A percentile compares a stretch with the other conserved stretches of the same genome.
These are phyloP conservation scores for Oedothorax gibbosus DNA, from an alignment of 1,140 invertebrate species.

Conservation along the genomic window DNA sequence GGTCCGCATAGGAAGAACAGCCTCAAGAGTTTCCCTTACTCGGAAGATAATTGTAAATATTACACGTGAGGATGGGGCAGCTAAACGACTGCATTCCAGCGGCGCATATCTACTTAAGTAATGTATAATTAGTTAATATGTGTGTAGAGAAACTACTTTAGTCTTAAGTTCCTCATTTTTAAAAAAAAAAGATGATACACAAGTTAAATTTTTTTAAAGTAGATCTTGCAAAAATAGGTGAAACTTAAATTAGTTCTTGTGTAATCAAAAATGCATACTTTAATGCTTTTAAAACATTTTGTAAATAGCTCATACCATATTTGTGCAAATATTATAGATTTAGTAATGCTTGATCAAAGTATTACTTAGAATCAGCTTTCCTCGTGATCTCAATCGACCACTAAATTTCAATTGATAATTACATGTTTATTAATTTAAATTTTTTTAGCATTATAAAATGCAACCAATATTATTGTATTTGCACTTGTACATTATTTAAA, in stretches of 20 bases:
- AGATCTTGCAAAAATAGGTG: too few species aligned
- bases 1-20: constrained; percentile 23
- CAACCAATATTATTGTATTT: too few species aligned
- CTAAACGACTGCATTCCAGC: too few species aligned
- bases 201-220: too few species aligned
- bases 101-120: too few species aligned
- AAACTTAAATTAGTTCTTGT: too few species aligned
- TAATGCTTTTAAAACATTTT: not conserved
- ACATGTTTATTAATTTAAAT: too few species aligned
- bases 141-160: not conserved
- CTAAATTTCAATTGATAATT: too few species aligned
- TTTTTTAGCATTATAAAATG: too few species aligned
- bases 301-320: not conserved
- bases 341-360: not conserved
- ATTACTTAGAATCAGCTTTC: constrained; percentile 34
- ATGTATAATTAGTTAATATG: not conserved
- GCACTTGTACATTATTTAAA: too few species aligned
- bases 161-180: not conserved
- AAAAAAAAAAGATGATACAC: too few species aligned
- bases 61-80: constrained; percentile 1
- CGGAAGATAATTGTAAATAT: constrained; percentile 12
- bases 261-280: not conserved
- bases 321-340: not conserved
- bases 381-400: constrained; percentile 16
- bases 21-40: constrained; percentile 7